Base-by-base conservation (phyloP, 2,797 vertebrate species). In the Peromyscus melanophrys region DNA sequence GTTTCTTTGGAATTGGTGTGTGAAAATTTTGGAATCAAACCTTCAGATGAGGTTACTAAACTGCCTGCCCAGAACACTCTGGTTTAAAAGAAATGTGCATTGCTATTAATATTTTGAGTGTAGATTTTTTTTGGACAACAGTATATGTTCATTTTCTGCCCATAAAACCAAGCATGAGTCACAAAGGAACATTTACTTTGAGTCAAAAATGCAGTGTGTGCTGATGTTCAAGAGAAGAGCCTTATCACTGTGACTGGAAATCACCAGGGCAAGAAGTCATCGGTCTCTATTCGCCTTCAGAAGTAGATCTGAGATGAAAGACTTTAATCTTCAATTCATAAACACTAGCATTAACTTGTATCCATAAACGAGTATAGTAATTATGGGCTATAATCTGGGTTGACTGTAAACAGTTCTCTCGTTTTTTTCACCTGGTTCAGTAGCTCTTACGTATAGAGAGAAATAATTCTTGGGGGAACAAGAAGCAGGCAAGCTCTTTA, bases 111-210 rank as follows among this genome's bases (percentile, higher is more conserved):
- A 98, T 95, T 95, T 91, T 97, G 92, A 96, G 91, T 94, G 89
- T 40, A 89, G 95, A 97, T 97, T 97, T 98, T 97, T 89, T 98
- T 97, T 93, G 97, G 94, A 98, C 69, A 96, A 98, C 69, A 96
- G 59, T 88, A 85, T 98, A 93, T 9, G 59, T 59, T 92, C 61
- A 80, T 90, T 88, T 97, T 93, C 96, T 97, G 96, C 92, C 96
- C 94, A 57, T 73, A 93, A 98, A 98, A 98, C 91, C 77, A 96
- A 96, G 88, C 90, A 80, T 89, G 73, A 98, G 90, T 97, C 96
- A 98, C 97, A 98, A 96, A 11, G 92, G 93, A 98, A 97, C 49
- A 94, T 71, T 94, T 77, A 84, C 90, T 97, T 90, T 84, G 80
- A 97, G 80, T 97, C 77, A 98, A 98, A 69, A 97, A 84, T 86